phyloP scores from a whole-genome alignment of 2,113 vertebrate genomes.

The Lampris incognitus region DNA sequence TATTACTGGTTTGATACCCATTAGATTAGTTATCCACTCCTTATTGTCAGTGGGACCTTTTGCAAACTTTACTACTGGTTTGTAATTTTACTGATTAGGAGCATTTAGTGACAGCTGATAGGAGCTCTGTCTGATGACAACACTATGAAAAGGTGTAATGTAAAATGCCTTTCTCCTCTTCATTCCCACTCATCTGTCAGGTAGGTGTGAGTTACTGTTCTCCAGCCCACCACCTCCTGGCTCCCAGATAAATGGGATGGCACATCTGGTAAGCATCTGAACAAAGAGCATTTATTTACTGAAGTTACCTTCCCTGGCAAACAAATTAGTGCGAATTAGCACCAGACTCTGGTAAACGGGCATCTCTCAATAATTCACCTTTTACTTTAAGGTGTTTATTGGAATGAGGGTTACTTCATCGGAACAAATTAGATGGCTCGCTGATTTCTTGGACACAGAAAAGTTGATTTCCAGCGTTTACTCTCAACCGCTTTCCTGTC shows the following conservation, averaged over 20 bases:
- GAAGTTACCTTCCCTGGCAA: constrained; percentile 18
- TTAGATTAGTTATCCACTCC: too few relatives aligned
- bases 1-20: too few relatives aligned
- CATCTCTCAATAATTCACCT: not conserved
- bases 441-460: not conserved
- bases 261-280: constrained; percentile 25
- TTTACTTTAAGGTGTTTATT: not conserved
- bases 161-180: too few relatives aligned
- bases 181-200: constrained; percentile 19
- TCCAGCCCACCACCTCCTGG: not conserved
- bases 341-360: not conserved
- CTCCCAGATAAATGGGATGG: constrained; percentile 12
- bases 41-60: too few relatives aligned
- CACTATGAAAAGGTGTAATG: too few relatives aligned
- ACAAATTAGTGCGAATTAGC: constrained; percentile 34
- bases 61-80: too few relatives aligned
- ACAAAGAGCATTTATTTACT: constrained; percentile 35
- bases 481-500: not conserved
- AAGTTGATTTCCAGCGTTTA: not conserved
- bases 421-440: not conserved
- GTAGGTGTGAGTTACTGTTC: constrained; percentile 30
- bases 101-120: too few relatives aligned
- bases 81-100: too few relatives aligned
- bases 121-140: too few relatives aligned
- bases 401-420: not conserved